A percentile compares a stretch with the other conserved stretches of the same genome.
These are phyloP conservation scores for Drosophila sp. DNA, from an alignment of 1,140 invertebrate species.

Conservation along the genomic window DNA sequence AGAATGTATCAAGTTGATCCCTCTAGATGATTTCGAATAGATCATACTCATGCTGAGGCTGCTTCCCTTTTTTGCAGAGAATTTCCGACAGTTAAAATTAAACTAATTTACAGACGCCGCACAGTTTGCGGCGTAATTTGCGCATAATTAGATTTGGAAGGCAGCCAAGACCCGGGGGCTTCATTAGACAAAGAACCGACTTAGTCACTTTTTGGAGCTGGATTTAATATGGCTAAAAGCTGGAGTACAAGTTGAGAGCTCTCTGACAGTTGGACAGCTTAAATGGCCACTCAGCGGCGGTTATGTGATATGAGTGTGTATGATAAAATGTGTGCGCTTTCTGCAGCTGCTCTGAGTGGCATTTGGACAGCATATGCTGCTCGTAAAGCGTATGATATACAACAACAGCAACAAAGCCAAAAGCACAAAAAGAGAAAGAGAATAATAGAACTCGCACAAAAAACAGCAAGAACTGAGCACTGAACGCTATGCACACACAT, in stretches of 20 bases:
- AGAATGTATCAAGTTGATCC: constrained; percentile 14
- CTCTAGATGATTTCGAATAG: constrained; percentile 5
- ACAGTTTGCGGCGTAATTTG: constrained; percentile 60
- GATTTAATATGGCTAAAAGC: neutral
- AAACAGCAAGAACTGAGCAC: constrained; percentile 5
- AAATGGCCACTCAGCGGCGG: constrained; percentile 35
- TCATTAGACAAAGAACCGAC: constrained; percentile 3
- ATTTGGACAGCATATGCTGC: constrained; percentile 26
- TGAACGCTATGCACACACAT: constrained; percentile 5
- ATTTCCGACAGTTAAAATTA: constrained; percentile 33
- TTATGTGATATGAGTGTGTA: constrained; percentile 22
- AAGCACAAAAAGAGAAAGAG: constrained; percentile 1
- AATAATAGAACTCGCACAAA: neutral
- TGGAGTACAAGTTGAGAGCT: neutral
- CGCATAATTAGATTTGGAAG: constrained; percentile 51
- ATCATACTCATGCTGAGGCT: neutral
- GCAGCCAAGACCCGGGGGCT: constrained; percentile 16
- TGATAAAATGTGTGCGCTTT: constrained; percentile 36
- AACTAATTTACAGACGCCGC: constrained; percentile 52
- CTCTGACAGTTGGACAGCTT: constrained; percentile 23
- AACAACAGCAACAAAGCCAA: neutral
- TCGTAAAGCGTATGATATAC: constrained; percentile 12
- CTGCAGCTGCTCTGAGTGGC: constrained; percentile 22
- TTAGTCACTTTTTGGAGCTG: neutral
- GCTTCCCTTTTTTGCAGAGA: neutral